Evolutionary conservation across 2,888 invertebrate species (phyloP), one percentile per base, ranked within the genome.

Genomic region (Caenorhabditis sp.): DNA sequence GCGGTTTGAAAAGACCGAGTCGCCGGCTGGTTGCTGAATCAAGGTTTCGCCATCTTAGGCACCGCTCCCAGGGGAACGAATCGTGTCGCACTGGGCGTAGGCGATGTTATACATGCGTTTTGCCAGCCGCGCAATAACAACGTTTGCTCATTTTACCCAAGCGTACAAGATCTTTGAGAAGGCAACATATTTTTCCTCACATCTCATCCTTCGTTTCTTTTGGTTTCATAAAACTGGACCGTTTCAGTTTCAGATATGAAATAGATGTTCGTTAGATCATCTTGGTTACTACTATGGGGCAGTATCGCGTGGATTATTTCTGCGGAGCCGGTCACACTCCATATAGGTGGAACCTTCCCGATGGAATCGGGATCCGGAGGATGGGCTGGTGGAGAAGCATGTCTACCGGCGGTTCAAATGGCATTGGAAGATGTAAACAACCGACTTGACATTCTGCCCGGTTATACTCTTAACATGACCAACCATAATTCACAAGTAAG

Each of bases 341-440:
- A 97, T 93, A 96, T 98, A 92, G 99, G 98, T 70, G 98, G 97
- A 69, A 97, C 98, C 91, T 99, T 99, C 93, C 98, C 99, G 47
- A 98, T 98, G 94, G 93, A 92, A 26, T 87, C 89, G 2, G 89
- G 89, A 6, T 85, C 88, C 91, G 96, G 97, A 64, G 97, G 97
- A 89, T 98, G 98, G 98, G 97, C 98, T 92, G 98, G 98, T 40
- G 98, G 98, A 4, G 96, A 96, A 58, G 86, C 83, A 13, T 76
- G 81, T 47, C 96, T 96, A 94, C 98, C 99, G 44, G 98, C 99
- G 55, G 98, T 98, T 77, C 95, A 96, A 92, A 94, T 99, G 93
- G 99, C 99, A 40, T 94, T 99, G 91, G 95, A 96, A 90, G 98
- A 98, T 93, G 97, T 99, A 88, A 99, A 92, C 72, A 83, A 77